Evolutionary conservation across 2,797 vertebrate species (phyloP).

Genomic region (Esox masquinongy): DNA sequence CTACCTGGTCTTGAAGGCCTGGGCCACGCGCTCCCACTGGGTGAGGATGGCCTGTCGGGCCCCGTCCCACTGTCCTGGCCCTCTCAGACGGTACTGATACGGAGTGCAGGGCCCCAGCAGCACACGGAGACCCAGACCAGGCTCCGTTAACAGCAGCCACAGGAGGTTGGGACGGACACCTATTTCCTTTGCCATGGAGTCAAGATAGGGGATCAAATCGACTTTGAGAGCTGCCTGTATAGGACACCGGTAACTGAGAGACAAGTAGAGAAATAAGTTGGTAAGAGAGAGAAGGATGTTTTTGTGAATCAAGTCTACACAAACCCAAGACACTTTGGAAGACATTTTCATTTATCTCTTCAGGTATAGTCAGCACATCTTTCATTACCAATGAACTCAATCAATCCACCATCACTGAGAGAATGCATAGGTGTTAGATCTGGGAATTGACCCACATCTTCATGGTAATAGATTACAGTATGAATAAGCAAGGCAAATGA

Average conservation of each 20-base stretch:
- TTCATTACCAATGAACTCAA: too few relatives aligned
- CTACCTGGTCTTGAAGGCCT: conserved; percentile 71
- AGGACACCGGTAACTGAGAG: conserved; percentile 62
- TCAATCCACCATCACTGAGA: background rate
- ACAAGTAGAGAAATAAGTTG: background rate
- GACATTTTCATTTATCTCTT: too few relatives aligned
- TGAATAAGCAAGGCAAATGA: background rate
- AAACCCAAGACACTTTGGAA: too few relatives aligned
- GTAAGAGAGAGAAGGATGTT: background rate
- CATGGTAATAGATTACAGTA: background rate
- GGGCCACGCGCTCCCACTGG: conserved; percentile 79
- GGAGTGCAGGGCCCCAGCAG: conserved; percentile 80
- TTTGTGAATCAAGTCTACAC: too few relatives aligned
- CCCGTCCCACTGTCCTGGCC: conserved; percentile 80
- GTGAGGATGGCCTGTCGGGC: conserved; percentile 81
- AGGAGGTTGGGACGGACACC: conserved; percentile 73
- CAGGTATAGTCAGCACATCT: too few relatives aligned
- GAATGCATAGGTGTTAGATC: background rate
- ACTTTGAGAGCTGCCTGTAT: conserved; percentile 61
- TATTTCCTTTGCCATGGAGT: conserved; percentile 73
- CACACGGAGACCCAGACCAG: conserved; percentile 72
- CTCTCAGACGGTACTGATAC: conserved; percentile 81
- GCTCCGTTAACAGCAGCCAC: conserved; percentile 76
- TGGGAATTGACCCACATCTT: background rate
- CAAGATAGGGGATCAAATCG: conserved; percentile 76